A percentile compares a stretch with the other conserved stretches of the same genome.
These are phyloP conservation scores for Pteria penguin DNA, from an alignment of 2,888 invertebrate genomes.

Conservation along the genomic window DNA sequence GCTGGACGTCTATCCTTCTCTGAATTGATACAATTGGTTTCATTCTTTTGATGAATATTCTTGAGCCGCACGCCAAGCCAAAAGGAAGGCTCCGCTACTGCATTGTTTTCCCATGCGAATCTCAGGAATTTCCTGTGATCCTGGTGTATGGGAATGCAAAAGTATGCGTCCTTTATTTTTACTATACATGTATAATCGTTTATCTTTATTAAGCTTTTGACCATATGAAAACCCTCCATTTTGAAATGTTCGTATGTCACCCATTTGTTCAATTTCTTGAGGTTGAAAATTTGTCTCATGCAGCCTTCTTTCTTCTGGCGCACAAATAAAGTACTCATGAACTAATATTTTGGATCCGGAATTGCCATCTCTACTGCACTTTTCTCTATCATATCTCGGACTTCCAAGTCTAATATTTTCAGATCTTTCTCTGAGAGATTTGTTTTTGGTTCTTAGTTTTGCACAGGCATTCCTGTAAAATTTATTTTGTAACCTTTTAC, in stretches of 20 bases:
- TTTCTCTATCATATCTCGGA: not conserved
- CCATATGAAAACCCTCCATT: slow-evolving; percentile 9
- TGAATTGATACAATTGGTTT: slow-evolving; percentile 22
- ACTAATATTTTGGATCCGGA: not conserved
- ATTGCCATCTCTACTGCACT: not conserved
- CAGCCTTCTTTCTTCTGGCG: not conserved
- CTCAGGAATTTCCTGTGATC: slow-evolving; percentile 6
- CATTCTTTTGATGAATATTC: slow-evolving; percentile 21
- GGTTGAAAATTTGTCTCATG: not conserved
- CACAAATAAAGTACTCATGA: not conserved
- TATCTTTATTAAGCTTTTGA: not conserved
- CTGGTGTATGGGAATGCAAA: not conserved
- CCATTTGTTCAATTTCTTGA: not conserved
- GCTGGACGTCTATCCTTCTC: slow-evolving; percentile 14
- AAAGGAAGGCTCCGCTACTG: slow-evolving; percentile 17
- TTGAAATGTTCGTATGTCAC: slow-evolving; percentile 13
- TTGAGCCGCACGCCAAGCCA: slow-evolving; percentile 17
- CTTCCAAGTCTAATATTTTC: not conserved
- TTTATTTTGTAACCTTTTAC: not conserved
- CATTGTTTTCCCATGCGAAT: not conserved
- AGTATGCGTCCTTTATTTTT: slow-evolving; percentile 19
- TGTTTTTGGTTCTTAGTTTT: not conserved
- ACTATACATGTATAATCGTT: slow-evolving; percentile 10
- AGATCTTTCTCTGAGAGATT: not conserved
- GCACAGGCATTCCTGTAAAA: not conserved